Percentiles rank a stretch among this genome's conserved stretches.
phyloP scores from a whole-genome alignment of 2,888 invertebrate genomes.

The Rotaria sp. region DNA sequence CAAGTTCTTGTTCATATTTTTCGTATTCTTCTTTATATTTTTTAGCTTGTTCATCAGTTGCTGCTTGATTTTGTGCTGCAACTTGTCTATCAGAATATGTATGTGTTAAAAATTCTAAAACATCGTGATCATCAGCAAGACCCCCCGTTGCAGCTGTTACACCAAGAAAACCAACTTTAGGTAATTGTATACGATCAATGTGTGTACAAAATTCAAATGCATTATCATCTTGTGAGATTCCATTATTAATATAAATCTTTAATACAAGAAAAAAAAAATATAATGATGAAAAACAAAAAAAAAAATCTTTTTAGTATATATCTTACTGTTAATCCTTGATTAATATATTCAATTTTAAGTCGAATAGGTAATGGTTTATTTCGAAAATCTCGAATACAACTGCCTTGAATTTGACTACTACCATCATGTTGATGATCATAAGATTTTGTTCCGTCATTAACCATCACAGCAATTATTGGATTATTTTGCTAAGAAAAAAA shows the following conservation, averaged over 20 bases:
- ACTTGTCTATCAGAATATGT: not conserved
- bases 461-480: conserved; percentile 79
- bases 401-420: conserved; percentile 74
- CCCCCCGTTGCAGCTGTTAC: conserved; percentile 84
- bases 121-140: conserved; percentile 64
- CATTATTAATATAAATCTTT: conserved; percentile 64
- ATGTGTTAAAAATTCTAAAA: conserved; percentile 75
- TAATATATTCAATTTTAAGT: conserved; percentile 63
- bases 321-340: conserved; percentile 32
- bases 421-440: conserved; percentile 95
- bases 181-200: conserved; percentile 78
- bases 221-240: conserved; percentile 82
- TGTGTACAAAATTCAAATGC: conserved; percentile 90
- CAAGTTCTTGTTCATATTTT: conserved; percentile 39
- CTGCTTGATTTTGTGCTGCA: not conserved
- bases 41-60: not conserved
- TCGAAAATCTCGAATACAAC: conserved; percentile 88
- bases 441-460: conserved; percentile 82
- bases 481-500: conserved; percentile 52
- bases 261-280: not conserved
- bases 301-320: not conserved
- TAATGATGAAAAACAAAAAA: not conserved
- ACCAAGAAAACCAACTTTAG: conserved; percentile 79
- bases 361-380: conserved; percentile 94
- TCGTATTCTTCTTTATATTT: conserved; percentile 36